A percentile compares a stretch with the other conserved stretches of the same genome.
Conservation (phyloP, 2,113 vertebrate species). For the Aegithalos caudatus region DNA sequence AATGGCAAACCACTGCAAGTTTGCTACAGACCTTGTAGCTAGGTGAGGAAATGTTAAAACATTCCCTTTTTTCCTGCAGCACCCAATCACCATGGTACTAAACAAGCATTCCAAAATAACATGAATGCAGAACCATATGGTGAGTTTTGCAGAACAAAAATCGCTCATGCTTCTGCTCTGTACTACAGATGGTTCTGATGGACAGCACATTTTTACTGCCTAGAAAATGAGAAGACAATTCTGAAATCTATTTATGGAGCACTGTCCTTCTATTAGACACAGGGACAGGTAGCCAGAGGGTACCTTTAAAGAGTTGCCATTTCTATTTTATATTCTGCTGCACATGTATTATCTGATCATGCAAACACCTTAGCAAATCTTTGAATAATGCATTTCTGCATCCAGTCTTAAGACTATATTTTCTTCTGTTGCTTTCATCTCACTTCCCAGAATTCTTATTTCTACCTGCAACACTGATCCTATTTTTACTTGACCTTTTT, state of each 20-base stretch:
- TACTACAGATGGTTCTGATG: slow-evolving; percentile 38
- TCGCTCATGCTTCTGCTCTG: not conserved
- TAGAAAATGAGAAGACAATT: not conserved
- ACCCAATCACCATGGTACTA: not conserved
- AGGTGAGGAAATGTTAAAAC: not conserved
- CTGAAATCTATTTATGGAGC: not conserved
- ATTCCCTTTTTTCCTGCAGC: not conserved
- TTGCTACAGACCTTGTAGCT: not conserved
- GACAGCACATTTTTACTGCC: not conserved
- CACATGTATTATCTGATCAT: not conserved
- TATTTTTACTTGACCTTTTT: not conserved
- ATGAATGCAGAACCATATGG: slow-evolving; percentile 32
- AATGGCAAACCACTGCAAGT: not conserved
- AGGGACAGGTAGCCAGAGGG: not conserved
- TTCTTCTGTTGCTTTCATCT: not conserved
- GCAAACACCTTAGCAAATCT: not conserved
- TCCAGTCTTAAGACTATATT: not conserved
- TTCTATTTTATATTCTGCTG: not conserved
- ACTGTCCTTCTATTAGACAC: not conserved
- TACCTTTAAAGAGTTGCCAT: not conserved
- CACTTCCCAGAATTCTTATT: not conserved
- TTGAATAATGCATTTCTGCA: not conserved
- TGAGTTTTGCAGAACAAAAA: slow-evolving; percentile 25
- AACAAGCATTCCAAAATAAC: slow-evolving; percentile 26
- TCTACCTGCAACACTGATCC: not conserved